Conservation (phyloP, 2,113 vertebrate species). For the Megaceryle torquata region DNA sequence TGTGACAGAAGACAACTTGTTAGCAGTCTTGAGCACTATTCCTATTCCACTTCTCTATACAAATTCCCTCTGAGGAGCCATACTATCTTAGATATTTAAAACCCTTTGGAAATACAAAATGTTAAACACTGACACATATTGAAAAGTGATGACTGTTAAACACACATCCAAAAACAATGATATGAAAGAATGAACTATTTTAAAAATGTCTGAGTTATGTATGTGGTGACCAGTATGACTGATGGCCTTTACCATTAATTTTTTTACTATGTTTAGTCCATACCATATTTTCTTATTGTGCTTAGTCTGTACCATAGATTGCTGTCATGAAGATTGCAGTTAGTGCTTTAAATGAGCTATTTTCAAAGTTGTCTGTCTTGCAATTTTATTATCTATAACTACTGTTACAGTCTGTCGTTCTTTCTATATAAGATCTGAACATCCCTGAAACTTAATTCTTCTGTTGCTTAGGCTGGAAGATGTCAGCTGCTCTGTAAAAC, state of each 20-base stretch:
- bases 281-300: not conserved
- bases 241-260: not conserved
- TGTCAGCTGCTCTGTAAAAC: not conserved
- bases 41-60: not conserved
- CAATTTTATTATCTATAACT: not conserved
- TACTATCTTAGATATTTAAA: not conserved
- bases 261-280: not conserved
- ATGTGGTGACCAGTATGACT: not conserved
- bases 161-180: not conserved
- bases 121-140: not conserved
- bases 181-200: not conserved
- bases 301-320: not conserved
- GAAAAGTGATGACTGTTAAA: not conserved
- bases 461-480: accelerated
- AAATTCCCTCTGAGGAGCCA: not conserved
- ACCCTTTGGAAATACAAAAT: not conserved
- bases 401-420: not conserved
- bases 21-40: not conserved
- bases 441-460: not conserved
- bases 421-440: not conserved
- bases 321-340: not conserved
- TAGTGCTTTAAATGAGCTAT: not conserved
- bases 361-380: not conserved
- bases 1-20: not conserved
- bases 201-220: not conserved